Evolutionary conservation across 2,113 vertebrate genomes (phyloP).

Genomic region (Eulemur rufifrons): DNA sequence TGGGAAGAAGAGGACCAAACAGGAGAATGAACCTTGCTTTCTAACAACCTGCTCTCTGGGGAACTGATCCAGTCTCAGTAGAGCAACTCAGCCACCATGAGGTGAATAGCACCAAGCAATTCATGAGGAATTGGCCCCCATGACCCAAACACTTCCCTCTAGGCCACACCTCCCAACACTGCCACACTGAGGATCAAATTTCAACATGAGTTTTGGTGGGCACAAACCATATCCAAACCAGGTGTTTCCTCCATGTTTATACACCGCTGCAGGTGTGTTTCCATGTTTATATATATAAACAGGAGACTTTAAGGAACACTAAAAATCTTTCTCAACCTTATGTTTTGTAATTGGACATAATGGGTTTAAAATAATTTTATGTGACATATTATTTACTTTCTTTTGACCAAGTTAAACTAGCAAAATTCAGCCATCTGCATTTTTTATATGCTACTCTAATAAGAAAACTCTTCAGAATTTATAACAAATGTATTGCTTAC

Average conservation of each 20-base stretch:
- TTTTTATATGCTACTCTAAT: not conserved
- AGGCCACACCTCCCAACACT: not conserved
- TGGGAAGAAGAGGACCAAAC: not conserved
- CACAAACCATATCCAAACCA: not conserved
- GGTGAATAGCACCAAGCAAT: not conserved
- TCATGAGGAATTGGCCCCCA: not conserved
- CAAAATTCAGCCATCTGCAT: not conserved
- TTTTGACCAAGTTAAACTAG: constrained; percentile 15
- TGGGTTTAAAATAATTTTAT: not conserved
- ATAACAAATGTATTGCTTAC: not conserved
- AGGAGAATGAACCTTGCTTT: not conserved
- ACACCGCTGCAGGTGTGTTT: not conserved
- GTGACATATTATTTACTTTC: not conserved
- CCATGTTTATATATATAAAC: not conserved
- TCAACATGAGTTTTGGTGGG: not conserved
- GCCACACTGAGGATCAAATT: not conserved
- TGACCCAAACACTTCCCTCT: not conserved
- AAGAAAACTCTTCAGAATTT: constrained; percentile 20
- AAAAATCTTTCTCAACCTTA: not conserved
- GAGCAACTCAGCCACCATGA: not conserved
- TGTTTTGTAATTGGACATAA: not conserved
- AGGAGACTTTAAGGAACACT: not conserved
- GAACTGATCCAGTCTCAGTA: not conserved
- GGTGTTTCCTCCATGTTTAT: not conserved
- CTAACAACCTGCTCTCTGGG: not conserved